Conservation (phyloP, 2,888 invertebrate species). For the Hemaris fuciformis region DNA sequence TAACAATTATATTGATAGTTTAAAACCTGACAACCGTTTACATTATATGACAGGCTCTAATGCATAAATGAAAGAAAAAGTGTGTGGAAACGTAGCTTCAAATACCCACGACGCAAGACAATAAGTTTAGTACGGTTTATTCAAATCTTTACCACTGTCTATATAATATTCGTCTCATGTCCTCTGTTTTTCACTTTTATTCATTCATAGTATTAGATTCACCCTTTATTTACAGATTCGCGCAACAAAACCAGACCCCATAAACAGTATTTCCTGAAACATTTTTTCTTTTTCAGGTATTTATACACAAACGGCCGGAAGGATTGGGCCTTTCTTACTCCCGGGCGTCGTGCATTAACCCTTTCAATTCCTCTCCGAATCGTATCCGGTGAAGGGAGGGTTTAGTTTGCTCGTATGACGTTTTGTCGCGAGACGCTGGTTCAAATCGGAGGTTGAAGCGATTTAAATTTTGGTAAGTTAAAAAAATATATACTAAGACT, state of each 20-base stretch:
- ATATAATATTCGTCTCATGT: too few relatives aligned
- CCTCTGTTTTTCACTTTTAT: too few relatives aligned
- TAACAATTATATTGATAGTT: too few relatives aligned
- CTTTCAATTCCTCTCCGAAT: conserved; percentile 22
- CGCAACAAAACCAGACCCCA: neutral
- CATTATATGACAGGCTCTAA: too few relatives aligned
- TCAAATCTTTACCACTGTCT: too few relatives aligned
- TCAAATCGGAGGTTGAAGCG: conserved; percentile 13
- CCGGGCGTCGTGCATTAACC: conserved; percentile 15
- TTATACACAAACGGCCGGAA: neutral
- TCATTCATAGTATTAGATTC: neutral
- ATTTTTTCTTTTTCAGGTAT: conserved; percentile 10
- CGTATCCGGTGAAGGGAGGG: conserved; percentile 12
- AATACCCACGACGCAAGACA: too few relatives aligned
- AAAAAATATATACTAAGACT: too few relatives aligned
- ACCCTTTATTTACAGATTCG: neutral
- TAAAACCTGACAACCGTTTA: too few relatives aligned
- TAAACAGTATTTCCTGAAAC: neutral
- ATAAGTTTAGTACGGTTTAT: too few relatives aligned
- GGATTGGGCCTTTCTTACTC: neutral
- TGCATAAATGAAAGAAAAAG: too few relatives aligned
- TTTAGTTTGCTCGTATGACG: conserved; percentile 14
- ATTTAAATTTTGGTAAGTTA: neutral
- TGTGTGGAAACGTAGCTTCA: too few relatives aligned
- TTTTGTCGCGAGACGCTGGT: conserved; percentile 12